Conservation (phyloP, 2,888 invertebrate species). For the Brachyopa scutellaris region DNA sequence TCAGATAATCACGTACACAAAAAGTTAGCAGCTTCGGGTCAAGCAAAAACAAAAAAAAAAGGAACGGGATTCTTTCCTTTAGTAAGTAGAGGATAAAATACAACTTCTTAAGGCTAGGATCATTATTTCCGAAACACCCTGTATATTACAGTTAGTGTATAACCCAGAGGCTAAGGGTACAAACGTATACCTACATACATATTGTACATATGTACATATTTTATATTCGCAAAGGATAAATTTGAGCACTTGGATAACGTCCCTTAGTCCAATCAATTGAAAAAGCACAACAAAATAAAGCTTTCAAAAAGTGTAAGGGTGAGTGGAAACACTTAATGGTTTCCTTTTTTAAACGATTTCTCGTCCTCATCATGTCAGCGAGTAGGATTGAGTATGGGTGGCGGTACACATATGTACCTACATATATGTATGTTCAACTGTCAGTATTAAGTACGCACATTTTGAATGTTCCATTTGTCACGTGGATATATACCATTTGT, state of each 20-base stretch:
- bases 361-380: slow-evolving; percentile 5
- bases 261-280: slow-evolving; percentile 33
- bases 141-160: slow-evolving; percentile 13
- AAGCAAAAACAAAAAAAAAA: slow-evolving; percentile 12
- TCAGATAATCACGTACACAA: not conserved
- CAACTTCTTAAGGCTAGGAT: slow-evolving; percentile 20
- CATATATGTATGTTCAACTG: slow-evolving; percentile 37
- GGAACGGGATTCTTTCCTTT: not conserved
- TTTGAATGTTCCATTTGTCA: slow-evolving; percentile 41
- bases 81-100: slow-evolving; percentile 9
- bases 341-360: slow-evolving; percentile 26
- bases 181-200: not conserved
- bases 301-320: slow-evolving; percentile 33
- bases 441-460: slow-evolving; percentile 18
- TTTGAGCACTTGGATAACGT: slow-evolving; percentile 40
- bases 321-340: slow-evolving; percentile 29
- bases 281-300: slow-evolving; percentile 49
- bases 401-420: slow-evolving; percentile 3
- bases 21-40: slow-evolving; percentile 23
- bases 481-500: slow-evolving; percentile 1
- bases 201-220: slow-evolving; percentile 25
- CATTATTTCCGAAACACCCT: slow-evolving; percentile 11
- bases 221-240: slow-evolving; percentile 34
- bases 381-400: slow-evolving; percentile 3
- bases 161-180: slow-evolving; percentile 7